Percentiles rank a stretch among this genome's conserved stretches.
These are phyloP conservation scores for Sebastes jordani DNA, from an alignment of 2,797 vertebrate genomes.

Conservation along the genomic window DNA sequence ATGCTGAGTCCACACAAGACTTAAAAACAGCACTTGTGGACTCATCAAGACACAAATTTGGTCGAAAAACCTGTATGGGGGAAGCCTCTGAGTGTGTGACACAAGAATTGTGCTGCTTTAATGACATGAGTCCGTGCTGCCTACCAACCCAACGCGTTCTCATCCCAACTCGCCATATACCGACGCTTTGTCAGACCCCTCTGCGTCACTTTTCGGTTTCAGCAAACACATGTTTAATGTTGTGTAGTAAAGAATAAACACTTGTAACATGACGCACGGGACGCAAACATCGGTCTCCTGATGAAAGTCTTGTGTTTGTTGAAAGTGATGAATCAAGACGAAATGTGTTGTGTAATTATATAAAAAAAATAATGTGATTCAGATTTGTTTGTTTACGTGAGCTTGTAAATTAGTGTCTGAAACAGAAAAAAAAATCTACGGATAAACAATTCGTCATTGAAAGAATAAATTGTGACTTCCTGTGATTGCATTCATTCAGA, in stretches of 20 bases:
- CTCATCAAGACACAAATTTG: neutral
- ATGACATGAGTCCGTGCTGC: too few species aligned
- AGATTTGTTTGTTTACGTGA: conserved; percentile 9
- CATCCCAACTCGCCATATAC: too few species aligned
- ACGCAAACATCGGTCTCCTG: too few species aligned
- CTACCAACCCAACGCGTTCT: too few species aligned
- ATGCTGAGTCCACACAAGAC: neutral
- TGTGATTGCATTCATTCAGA: neutral
- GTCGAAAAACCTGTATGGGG: neutral
- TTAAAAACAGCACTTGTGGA: neutral
- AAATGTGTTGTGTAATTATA: neutral
- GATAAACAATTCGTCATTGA: conserved; percentile 19
- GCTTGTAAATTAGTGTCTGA: neutral
- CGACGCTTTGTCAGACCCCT: too few species aligned
- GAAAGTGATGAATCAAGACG: neutral
- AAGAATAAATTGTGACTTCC: conserved; percentile 37
- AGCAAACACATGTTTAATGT: too few species aligned
- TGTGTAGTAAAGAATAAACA: too few species aligned
- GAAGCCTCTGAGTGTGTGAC: neutral
- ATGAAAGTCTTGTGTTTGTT: too few species aligned
- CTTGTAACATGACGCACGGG: too few species aligned
- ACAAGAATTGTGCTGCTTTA: neutral
- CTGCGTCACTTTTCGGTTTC: too few species aligned
- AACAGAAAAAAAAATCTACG: neutral
- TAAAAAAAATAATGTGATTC: conserved; percentile 7